Evolutionary conservation across 2,888 invertebrate genomes (phyloP), one percentile per base, ranked within the genome.

Genomic region (Calephelis perditalis): DNA sequence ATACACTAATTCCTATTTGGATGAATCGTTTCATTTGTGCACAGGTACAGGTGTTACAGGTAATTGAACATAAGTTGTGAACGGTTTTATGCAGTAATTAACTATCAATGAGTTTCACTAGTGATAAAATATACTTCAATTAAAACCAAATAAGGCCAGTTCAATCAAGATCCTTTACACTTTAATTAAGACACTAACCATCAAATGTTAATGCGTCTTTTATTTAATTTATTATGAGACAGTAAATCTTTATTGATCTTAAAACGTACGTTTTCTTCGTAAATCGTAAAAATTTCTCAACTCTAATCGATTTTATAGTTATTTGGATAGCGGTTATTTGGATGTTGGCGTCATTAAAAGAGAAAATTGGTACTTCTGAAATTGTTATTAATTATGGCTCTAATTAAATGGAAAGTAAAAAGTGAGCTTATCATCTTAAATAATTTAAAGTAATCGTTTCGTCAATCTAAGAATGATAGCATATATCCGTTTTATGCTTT

Each of bases 301-400:
- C 78, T 78, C 70, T 74, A 77, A 79, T 76, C 74, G 76, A 80
- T 82, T 80, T 74, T 69, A 76, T 81, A 71, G 73, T 65, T 72
- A 69, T 73, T 72, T 64, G 64, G 69, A 74, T 63, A 71, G 78
- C 82, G 79, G 81, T 84, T 82, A 81, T 70, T 46, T 46, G 65
- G 68, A 68, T 66, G 67, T 68, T 70, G 71, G 71, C 44, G 9
- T 26, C 36, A 52, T 54, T 56, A 35, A 47, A 43, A 44, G 47
- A 58, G 54, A 58, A 54, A 36, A 36, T 46, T 46, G 10, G 10
- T 35, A 46, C 43, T 56, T 56, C 9, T n/a, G 40, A 12, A n/a
- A 12, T 46, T 12, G 46, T n/a, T n/a, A 46, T 46, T 46, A 46
- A 12, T 46, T n/a, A 12, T 12, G n/a, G n/a, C 7, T 46, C n/a